Evolutionary conservation across 2,888 invertebrate species (phyloP).

Genomic region (Agrotis ipsilon): DNA sequence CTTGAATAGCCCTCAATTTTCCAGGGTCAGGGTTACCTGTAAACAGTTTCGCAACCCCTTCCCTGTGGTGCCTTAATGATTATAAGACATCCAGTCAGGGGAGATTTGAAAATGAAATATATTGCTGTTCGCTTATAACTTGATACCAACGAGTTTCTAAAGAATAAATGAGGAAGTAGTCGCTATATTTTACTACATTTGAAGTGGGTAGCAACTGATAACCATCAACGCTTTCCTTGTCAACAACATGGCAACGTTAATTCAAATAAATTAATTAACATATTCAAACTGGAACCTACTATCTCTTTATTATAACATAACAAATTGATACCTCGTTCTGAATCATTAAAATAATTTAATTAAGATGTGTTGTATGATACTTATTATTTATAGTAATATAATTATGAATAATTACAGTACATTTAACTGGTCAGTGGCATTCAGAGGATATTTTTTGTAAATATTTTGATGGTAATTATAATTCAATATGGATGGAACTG

Average conservation of each 20-base stretch:
- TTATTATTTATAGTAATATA: conserved; percentile 42
- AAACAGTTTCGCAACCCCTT: no score
- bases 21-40: no score
- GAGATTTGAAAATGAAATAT: background rate
- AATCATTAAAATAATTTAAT: conserved; percentile 62
- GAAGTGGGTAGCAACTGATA: conserved; percentile 31
- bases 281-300: conserved; percentile 43
- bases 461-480: background rate
- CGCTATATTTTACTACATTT: conserved; percentile 9
- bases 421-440: conserved; percentile 35
- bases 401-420: conserved; percentile 56
- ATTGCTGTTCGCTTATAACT: background rate
- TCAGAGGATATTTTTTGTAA: conserved; percentile 5
- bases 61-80: no score
- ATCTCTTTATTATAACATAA: conserved; percentile 53
- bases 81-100: no score
- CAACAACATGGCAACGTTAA: conserved; percentile 36
- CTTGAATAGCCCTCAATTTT: no score
- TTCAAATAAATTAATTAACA: conserved; percentile 52
- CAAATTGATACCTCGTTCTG: conserved; percentile 48
- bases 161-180: conserved; percentile 32
- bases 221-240: conserved; percentile 33
- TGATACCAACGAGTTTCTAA: background rate
- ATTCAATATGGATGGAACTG: background rate
- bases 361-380: conserved; percentile 34